These are phyloP conservation scores for Aegypius monachus DNA, from an alignment of 2,113 vertebrate genomes.

Conservation along the genomic window DNA sequence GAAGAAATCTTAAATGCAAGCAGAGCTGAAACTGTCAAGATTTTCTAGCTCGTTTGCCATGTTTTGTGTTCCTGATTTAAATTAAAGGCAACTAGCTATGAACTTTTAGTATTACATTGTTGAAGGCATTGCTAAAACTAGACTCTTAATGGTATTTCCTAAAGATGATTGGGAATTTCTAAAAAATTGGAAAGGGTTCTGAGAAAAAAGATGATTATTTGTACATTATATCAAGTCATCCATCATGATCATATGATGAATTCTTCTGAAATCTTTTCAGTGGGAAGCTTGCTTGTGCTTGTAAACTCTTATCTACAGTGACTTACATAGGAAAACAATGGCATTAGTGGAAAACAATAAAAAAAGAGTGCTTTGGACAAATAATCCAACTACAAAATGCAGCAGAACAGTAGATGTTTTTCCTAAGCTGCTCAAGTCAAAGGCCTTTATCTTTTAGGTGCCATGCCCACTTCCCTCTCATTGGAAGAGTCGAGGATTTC, in stretches of 20 bases:
- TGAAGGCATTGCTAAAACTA: background rate
- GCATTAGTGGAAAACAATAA: background rate
- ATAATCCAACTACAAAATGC: background rate
- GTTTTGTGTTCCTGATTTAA: background rate
- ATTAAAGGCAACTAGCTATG: background rate
- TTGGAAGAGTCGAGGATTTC: background rate
- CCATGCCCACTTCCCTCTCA: background rate
- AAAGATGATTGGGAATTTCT: background rate
- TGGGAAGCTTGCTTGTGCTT: background rate
- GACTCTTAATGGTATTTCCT: background rate
- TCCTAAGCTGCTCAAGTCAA: background rate
- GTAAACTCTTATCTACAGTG: background rate
- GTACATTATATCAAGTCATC: background rate
- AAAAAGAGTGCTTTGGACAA: background rate
- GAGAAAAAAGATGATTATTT: background rate
- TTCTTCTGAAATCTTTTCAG: background rate
- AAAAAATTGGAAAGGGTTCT: background rate
- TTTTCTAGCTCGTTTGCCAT: background rate
- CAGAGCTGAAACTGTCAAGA: background rate
- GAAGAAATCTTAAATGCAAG: background rate
- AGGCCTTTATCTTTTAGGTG: background rate
- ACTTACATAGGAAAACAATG: background rate
- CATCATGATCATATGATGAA: background rate
- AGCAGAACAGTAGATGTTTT: background rate
- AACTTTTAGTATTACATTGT: background rate